Base-by-base conservation (phyloP, 2,797 vertebrate genomes). In the Acipenser oxyrinchus region DNA sequence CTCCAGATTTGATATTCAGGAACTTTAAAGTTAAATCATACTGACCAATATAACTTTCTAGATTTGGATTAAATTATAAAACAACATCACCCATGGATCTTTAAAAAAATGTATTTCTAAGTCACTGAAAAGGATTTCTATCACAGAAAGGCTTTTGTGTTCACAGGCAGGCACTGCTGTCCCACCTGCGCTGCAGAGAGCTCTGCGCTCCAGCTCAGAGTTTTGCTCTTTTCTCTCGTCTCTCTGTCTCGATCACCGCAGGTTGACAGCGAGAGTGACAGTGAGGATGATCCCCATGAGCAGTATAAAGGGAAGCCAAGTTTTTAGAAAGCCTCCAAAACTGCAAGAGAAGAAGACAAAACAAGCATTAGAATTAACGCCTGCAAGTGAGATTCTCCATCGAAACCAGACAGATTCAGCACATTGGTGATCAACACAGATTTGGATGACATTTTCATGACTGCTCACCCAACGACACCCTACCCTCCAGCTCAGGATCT, bases 231-330 rank as follows among this genome's bases (percentile, higher is more conserved):
- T 4, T 37, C 23, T 37, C 23, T 37, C 23, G 23, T 58, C 48
- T 13, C 6, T 57, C 15, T 18, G 15, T 18, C 15, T 18, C 15
- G 76, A 72, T 92, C 91, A 95, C 77, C 91, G 90, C 62, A 97
- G 78, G 72, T 92, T 91, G 51, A 97, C 85, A 0, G 92, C 92
- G 2, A 99, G 87, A 72, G 90, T 78, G 72, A 95, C 68, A 0
- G 91, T 95, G 69, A 89, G 65, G 9, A 95, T 82, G 73, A 92
- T 76, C 51, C 93, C 93, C 71, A 87, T 77, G 67, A 98, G 79
- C 74, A 99, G 91, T 49, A 93, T 12, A 73, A 96, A 98, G 62
- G 96, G 96, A 55, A 98, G 87, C 96, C 96, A 99, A 72, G 95
- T 99, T 86, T 96, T 97, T 81, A 98, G 86, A 72, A 97, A 92